Base-by-base conservation (phyloP, 2,888 invertebrate genomes). In the Eremobia ochroleuca region DNA sequence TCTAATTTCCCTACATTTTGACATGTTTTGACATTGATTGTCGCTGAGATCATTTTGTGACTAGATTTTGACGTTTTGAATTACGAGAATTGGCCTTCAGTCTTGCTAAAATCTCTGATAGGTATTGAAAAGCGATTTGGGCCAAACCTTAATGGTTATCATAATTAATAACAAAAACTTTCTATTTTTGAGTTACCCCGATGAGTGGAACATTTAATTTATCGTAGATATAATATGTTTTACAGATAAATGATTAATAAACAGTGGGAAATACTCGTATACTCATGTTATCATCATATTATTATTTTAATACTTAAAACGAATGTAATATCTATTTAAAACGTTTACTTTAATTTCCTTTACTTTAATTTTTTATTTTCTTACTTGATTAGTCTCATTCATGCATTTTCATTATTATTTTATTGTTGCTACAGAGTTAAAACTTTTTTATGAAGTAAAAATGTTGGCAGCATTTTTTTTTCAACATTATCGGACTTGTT, bases 301-400 rank as follows among this genome's bases (percentile, higher is more conserved):
- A 43, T 43, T 76, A 31, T 79, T 64, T 25, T 40, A 40, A 15
- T n/a, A 71, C 34, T 37, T n/a, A 21, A 67, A 37, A 52, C n/a
- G 31, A 59, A 67, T 68, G 46, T 52, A 31, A 28, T 31, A 62
- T 25, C 9, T n/a, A 37, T 55, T 15, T 58, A 4, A n/a, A 58
- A 34, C 43, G 15, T 49, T 49, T 18, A 52, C 34, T 49, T 77
- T 46, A 3, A 67, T 77, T 82, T 81, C 70, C 80, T n/a, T n/a
- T n/a, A n/a, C n/a, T n/a, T n/a, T n/a, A n/a, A n/a, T n/a, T n/a
- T n/a, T n/a, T n/a, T n/a, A n/a, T n/a, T n/a, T n/a, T n/a, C n/a
- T n/a, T n/a, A n/a, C n/a, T n/a, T n/a, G n/a, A n/a, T n/a, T n/a
- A n/a, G n/a, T n/a, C 6, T 73, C 55, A 61, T 83, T 78, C 79